Conservation (phyloP, 2,888 invertebrate genomes). For the Phragmatobia fuliginosa region DNA sequence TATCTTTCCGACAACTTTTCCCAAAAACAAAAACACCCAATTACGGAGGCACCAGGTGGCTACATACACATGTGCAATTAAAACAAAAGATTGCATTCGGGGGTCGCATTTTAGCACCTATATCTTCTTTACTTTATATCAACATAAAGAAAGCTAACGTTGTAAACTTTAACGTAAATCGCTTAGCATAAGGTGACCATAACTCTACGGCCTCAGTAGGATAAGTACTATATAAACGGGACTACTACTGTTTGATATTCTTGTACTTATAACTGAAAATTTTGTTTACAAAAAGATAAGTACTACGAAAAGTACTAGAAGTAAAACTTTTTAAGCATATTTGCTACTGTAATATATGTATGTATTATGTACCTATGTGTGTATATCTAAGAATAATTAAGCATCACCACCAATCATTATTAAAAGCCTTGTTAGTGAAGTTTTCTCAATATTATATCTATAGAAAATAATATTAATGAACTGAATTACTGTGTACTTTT, state of each 20-base stretch:
- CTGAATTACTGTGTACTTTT: too few relatives aligned
- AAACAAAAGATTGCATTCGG: slow-evolving; percentile 69
- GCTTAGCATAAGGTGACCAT: slow-evolving; percentile 43
- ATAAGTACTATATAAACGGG: background rate
- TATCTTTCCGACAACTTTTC: background rate
- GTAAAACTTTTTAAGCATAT: background rate
- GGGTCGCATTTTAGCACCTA: slow-evolving; percentile 58
- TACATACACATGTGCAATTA: slow-evolving; percentile 71
- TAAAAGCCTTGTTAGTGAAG: background rate
- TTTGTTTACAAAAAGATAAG: background rate
- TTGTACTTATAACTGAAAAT: background rate
- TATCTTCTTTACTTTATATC: slow-evolving; percentile 76
- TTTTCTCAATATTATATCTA: too few relatives aligned
- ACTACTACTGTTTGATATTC: background rate
- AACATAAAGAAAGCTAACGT: slow-evolving; percentile 81
- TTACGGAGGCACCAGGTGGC: slow-evolving; percentile 73
- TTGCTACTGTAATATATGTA: too few relatives aligned
- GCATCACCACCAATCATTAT: background rate
- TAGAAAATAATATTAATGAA: too few relatives aligned
- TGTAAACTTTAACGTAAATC: slow-evolving; percentile 78
- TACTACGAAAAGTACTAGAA: background rate
- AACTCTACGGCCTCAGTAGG: background rate
- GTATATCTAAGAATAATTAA: too few relatives aligned
- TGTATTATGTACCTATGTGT: too few relatives aligned
- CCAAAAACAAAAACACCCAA: slow-evolving; percentile 51